Base-by-base conservation (phyloP, 2,113 vertebrate species). In the Mastomys natalensis region DNA sequence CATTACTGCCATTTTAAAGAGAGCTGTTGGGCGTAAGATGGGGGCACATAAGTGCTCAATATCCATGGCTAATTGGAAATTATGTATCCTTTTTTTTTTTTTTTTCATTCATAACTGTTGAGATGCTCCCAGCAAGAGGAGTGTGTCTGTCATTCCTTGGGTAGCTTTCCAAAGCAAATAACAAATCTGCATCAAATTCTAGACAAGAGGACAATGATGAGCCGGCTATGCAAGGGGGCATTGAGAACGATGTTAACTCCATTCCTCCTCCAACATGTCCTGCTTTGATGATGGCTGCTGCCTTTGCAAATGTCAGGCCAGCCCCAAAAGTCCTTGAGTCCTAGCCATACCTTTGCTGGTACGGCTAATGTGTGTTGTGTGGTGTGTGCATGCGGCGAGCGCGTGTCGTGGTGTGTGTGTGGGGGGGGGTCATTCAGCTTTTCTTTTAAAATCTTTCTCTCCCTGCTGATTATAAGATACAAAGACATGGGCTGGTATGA, bases 381-480 rank as follows among this genome's bases (percentile, higher is more conserved):
- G n/a, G n/a, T n/a, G n/a, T n/a, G n/a, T n/a, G n/a, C n/a, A n/a
- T n/a, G n/a, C n/a, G n/a, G n/a, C n/a, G n/a, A n/a, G 53, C 3
- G 53, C 8, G 53, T 55, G 13, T 55, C 7, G 16, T 13, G 10
- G 86, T 92, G 92, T 21, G 86, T 92, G 92, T 21, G 62, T 8
- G 60, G 7, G 8, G 60, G 93, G 81, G 80, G 92, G 91, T 97
- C 96, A 72, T 37, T 48, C n/a, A 12, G 1, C 7, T 31, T 95
- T 93, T 43, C 1, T 86, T 85, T 95, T 98, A 82, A 97, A 62
- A 94, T 96, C 96, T 96, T 98, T 98, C 91, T 88, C 96, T 97
- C 98, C 51, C 80, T 60, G 55, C 96, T 96, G 94, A 92, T 94
- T 98, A 98, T 88, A 96, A 97, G 93, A 97, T 92, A 90, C 93